Conservation (phyloP, 2,797 vertebrate genomes). For the Iguana delicatissima region DNA sequence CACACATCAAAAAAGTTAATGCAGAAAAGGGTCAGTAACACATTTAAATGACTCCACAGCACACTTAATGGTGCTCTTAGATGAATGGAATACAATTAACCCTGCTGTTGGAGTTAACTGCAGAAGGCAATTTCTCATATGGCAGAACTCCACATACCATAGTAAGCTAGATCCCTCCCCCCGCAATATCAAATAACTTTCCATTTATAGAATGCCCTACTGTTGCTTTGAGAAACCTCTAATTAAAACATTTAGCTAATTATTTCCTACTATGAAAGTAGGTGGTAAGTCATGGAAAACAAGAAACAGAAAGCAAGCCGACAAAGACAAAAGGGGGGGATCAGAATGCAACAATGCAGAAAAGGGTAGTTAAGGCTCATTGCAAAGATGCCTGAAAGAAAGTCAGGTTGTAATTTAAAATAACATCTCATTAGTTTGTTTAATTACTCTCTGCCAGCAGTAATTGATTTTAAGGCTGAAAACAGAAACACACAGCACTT, state of each 20-base stretch:
- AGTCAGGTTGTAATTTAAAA: constrained; percentile 75
- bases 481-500: constrained; percentile 63
- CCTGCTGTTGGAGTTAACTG: constrained; percentile 38
- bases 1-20: constrained; percentile 45
- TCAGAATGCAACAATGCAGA: constrained; percentile 51
- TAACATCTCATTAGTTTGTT: constrained; percentile 79
- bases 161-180: not conserved
- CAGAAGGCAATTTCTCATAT: constrained; percentile 35
- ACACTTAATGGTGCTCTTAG: constrained; percentile 17
- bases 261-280: constrained; percentile 58
- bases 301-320: constrained; percentile 48
- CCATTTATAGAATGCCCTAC: constrained; percentile 36
- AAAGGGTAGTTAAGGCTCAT: constrained; percentile 62
- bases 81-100: constrained; percentile 65
- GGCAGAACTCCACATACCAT: not conserved
- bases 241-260: constrained; percentile 62
- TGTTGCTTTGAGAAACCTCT: constrained; percentile 40
- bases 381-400: constrained; percentile 66
- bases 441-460: constrained; percentile 75
- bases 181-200: constrained; percentile 32
- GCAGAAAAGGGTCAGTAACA: constrained; percentile 45
- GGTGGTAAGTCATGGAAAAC: constrained; percentile 62
- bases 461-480: constrained; percentile 77
- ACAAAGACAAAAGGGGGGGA: constrained; percentile 22
- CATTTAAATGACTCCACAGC: constrained; percentile 57